A percentile compares a stretch with the other conserved stretches of the same genome.
These are phyloP conservation scores for Agrochola litura DNA, from an alignment of 2,888 invertebrate species.

Conservation along the genomic window DNA sequence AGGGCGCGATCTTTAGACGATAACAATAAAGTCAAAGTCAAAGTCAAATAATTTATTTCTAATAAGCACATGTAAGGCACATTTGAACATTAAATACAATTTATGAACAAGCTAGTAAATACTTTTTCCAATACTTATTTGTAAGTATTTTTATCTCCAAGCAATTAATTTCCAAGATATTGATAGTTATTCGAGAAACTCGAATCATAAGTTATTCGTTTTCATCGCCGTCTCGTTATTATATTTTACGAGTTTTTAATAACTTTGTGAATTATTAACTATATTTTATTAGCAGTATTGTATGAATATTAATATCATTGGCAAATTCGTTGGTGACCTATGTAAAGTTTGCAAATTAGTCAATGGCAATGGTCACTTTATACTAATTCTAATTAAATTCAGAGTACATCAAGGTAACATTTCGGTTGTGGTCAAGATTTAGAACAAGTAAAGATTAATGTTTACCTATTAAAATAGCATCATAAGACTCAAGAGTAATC, in stretches of 20 bases:
- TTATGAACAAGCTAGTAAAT: background rate
- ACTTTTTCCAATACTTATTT: constrained; percentile 5
- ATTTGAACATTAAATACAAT: background rate
- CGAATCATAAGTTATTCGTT: constrained; percentile 21
- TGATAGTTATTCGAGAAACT: constrained; percentile 35
- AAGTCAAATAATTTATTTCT: too few relatives aligned
- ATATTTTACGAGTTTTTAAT: constrained; percentile 42
- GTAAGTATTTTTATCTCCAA: background rate
- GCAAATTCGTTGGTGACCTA: constrained; percentile 23
- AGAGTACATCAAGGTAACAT: constrained; percentile 21
- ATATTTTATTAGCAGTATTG: constrained; percentile 15
- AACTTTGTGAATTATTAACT: constrained; percentile 10
- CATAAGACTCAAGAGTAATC: constrained; percentile 22
- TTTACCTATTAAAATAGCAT: constrained; percentile 10
- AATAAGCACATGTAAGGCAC: too few relatives aligned
- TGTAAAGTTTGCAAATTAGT: background rate
- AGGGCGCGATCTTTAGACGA: background rate
- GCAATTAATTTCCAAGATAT: constrained; percentile 25
- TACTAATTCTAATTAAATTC: constrained; percentile 21
- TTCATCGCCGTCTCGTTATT: constrained; percentile 37
- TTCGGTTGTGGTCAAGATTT: constrained; percentile 1
- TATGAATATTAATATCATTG: constrained; percentile 14
- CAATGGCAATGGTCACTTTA: constrained; percentile 17
- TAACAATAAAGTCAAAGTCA: background rate
- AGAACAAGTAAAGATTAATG: constrained; percentile 36